Base-by-base conservation (phyloP, 2,888 invertebrate genomes). In the Dioctria rufipes region DNA sequence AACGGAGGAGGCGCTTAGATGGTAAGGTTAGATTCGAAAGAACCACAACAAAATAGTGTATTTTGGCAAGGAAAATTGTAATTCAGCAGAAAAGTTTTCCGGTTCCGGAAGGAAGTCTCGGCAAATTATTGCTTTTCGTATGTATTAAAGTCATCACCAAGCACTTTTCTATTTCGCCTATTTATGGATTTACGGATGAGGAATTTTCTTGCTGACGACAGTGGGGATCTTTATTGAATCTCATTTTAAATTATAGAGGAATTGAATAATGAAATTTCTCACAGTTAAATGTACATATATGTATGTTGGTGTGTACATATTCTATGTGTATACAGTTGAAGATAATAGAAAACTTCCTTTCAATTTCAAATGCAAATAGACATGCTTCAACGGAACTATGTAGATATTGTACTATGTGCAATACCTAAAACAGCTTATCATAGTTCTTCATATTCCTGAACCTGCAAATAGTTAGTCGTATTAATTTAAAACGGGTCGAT, bases 61-160 rank as follows among this genome's bases (percentile, higher is more conserved):
- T n/a, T 54, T 54, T 54, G 54, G 11, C 54, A 54, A 54, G 54
- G 54, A 11, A 54, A 54, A 54, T 54, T 54, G 54, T 54, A 54
- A 54, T 54, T 54, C 54, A 54, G 54, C 11, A 54, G 54, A 54
- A 54, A 54, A 54, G 54, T 54, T 54, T 54, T 54, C 54, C 54
- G 54, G 54, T 54, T 8, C 11, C 54, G 54, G 54, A 54, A 54
- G 54, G 54, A 54, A 54, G 11, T 54, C 4, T 8, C 11, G 54
- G 54, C 54, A 54, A 54, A 54, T 54, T 54, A 54, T 54, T 54
- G 54, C 54, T 54, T 46, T 46, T 46, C 46, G 46, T 46, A 25
- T 25, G 25, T 25, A 54, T n/a, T n/a, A 11, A 54, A 54, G 8
- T n/a, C 54, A 11, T n/a, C n/a, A n/a, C 54, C 11, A 54, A 54